These are phyloP conservation scores for Ormyrus rosae DNA, from an alignment of 2,888 invertebrate species.

Conservation along the genomic window DNA sequence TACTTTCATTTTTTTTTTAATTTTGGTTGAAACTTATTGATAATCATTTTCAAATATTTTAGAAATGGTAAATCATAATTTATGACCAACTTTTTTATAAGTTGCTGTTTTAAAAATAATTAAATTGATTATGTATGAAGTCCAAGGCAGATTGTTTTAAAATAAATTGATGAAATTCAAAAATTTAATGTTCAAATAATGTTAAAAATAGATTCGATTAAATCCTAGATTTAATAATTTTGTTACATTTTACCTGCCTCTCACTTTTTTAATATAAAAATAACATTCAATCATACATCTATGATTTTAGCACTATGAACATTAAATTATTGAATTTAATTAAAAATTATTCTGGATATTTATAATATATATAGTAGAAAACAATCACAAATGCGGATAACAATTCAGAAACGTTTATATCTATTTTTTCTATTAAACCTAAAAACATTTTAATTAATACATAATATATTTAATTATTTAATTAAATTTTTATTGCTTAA, in stretches of 20 bases:
- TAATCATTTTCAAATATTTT: no score
- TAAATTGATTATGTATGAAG: no score
- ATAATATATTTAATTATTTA: neutral
- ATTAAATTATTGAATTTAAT: neutral
- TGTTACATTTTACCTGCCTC: neutral
- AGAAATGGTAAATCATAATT: no score
- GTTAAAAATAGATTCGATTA: slow-evolving; percentile 13
- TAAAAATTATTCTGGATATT: neutral
- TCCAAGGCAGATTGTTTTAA: no score
- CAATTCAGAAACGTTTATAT: slow-evolving; percentile 10
- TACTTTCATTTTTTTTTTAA: neutral
- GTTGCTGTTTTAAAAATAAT: no score
- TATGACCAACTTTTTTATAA: no score
- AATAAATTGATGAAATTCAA: no score
- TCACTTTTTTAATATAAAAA: slow-evolving; percentile 28
- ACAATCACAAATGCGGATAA: slow-evolving; percentile 27
- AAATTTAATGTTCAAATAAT: neutral
- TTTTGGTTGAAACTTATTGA: neutral
- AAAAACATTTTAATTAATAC: no score
- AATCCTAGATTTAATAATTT: slow-evolving; percentile 12
- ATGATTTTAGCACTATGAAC: slow-evolving; percentile 10
- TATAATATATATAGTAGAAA: slow-evolving; percentile 29
- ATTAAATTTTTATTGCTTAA: neutral
- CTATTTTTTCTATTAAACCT: no score
- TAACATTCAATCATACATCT: slow-evolving; percentile 18